Evolutionary conservation across 2,113 vertebrate genomes (phyloP).

Genomic region (Stegostoma tigrinum): DNA sequence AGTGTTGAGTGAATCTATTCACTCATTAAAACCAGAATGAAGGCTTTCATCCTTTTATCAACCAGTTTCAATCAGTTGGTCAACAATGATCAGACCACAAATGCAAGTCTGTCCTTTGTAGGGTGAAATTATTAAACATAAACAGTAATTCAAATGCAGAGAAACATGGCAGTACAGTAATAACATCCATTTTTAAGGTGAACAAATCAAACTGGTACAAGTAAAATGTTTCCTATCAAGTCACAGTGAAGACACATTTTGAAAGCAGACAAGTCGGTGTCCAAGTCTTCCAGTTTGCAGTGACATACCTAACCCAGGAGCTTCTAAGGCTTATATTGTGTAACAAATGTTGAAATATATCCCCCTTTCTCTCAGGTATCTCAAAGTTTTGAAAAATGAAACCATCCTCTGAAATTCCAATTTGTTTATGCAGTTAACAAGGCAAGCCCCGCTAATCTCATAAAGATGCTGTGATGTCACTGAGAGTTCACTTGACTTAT

Average conservation of each 20-base stretch:
- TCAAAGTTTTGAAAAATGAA: background rate
- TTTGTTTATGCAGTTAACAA: background rate
- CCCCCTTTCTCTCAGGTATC: background rate
- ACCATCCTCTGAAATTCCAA: background rate
- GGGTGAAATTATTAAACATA: background rate
- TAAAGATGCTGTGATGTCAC: background rate
- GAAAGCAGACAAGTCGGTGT: background rate
- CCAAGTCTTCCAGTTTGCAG: background rate
- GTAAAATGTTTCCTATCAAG: background rate
- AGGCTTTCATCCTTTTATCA: slow-evolving; percentile 23
- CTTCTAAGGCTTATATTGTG: background rate
- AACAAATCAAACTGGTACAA: background rate
- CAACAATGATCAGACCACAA: background rate
- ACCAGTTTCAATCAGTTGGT: background rate
- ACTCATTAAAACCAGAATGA: slow-evolving; percentile 21
- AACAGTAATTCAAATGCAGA: background rate
- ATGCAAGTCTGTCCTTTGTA: too few relatives aligned
- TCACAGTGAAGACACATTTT: background rate
- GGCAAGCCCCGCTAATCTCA: background rate
- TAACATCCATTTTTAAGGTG: background rate
- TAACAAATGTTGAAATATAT: background rate
- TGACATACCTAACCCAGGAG: background rate
- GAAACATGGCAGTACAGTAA: background rate
- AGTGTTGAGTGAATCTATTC: slow-evolving; percentile 27
- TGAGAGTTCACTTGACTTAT: background rate